phyloP scores from a whole-genome alignment of 2,113 vertebrate species.

The Rhinopomastus cyanomelas region DNA sequence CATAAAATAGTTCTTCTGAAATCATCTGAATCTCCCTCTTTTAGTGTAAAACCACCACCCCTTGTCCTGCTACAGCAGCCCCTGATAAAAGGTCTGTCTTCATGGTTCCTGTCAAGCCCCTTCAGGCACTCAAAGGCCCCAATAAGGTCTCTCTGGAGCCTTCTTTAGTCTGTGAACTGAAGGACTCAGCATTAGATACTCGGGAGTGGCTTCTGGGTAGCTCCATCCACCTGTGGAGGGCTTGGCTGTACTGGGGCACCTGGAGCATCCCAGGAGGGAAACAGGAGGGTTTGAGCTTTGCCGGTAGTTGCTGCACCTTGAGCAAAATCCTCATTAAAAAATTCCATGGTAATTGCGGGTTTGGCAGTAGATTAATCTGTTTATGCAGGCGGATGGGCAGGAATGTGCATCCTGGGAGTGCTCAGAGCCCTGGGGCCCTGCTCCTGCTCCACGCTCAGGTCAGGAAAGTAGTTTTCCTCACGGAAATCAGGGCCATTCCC shows the following conservation, averaged over 20 bases:
- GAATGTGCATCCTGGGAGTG: conserved; percentile 26
- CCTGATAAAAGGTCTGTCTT: too few relatives aligned
- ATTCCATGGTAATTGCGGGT: conserved; percentile 44
- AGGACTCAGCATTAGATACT: too few relatives aligned
- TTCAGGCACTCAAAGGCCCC: too few relatives aligned
- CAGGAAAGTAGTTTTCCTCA: background rate
- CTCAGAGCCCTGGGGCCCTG: background rate
- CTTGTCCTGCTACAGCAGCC: too few relatives aligned
- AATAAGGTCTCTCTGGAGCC: too few relatives aligned
- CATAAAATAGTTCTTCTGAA: too few relatives aligned
- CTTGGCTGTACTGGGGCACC: background rate
- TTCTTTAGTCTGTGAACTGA: too few relatives aligned
- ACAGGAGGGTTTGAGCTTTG: background rate
- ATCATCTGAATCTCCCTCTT: too few relatives aligned
- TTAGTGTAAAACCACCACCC: too few relatives aligned
- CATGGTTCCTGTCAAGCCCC: too few relatives aligned
- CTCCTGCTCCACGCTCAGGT: too few relatives aligned
- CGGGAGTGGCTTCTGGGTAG: background rate
- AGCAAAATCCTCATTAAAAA: conserved; percentile 24
- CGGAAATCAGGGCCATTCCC: background rate
- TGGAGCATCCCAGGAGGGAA: background rate
- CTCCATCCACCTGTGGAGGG: too few relatives aligned
- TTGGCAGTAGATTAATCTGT: background rate
- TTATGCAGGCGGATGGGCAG: background rate
- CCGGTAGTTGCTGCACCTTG: background rate